Percentiles rank a stretch among this genome's conserved stretches.
Evolutionary conservation across 2,113 vertebrate species (phyloP).

Genomic region (Nycticebus coucang): DNA sequence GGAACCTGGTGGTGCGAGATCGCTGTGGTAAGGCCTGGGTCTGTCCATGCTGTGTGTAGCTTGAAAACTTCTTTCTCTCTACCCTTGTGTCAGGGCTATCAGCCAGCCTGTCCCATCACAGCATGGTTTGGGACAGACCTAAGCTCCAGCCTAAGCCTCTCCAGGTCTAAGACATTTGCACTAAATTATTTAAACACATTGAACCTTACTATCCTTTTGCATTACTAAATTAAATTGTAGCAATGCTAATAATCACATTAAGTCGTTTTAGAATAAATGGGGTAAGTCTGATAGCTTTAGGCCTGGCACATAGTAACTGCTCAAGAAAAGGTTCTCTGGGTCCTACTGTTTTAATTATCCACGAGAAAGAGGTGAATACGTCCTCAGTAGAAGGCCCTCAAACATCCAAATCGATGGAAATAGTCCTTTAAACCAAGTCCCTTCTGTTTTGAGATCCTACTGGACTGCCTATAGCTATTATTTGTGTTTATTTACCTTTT

Average conservation of each 20-base stretch:
- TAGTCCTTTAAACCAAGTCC: not conserved
- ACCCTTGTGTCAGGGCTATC: not conserved
- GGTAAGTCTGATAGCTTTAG: fast-evolving
- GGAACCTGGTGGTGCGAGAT: slow-evolving; percentile 92
- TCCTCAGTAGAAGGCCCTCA: not conserved
- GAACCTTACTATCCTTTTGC: not conserved
- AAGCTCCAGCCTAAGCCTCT: not conserved
- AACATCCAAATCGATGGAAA: not conserved
- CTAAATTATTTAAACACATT: not conserved
- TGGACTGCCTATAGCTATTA: not conserved
- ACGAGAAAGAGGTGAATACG: not conserved
- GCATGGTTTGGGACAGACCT: not conserved
- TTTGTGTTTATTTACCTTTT: not conserved
- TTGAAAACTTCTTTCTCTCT: not conserved
- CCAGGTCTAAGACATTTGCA: not conserved
- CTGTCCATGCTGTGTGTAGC: fast-evolving
- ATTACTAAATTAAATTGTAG: not conserved
- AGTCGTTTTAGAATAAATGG: not conserved
- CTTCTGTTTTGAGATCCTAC: not conserved
- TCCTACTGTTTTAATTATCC: not conserved
- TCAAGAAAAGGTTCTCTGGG: not conserved
- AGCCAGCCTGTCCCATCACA: fast-evolving
- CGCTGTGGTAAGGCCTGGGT: slow-evolving; percentile 89
- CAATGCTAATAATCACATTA: not conserved
- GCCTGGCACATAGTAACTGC: not conserved